Evolutionary conservation across 2,888 invertebrate species (phyloP), one percentile per base, ranked within the genome.

Genomic region (Dicycla oo): DNA sequence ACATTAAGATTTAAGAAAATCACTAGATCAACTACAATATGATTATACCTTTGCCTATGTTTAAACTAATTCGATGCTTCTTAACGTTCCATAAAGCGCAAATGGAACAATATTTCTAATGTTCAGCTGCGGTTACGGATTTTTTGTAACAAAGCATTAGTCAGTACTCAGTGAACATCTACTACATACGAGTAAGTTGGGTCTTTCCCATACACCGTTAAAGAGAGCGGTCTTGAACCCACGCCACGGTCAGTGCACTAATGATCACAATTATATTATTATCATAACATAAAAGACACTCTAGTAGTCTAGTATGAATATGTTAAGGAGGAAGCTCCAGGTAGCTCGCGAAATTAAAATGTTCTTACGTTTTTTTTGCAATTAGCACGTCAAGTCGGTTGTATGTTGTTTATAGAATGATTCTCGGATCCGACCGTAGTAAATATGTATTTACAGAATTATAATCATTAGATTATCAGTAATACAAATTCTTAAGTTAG

Each of bases 191-290:
- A n/a, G n/a, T 49, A 45, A 57, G 45, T 18, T 76, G 71, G 78
- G 76, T 18, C 26, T 81, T 80, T 69, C 82, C 81, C 78, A 66
- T 26, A 58, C 54, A 81, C 82, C 65, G 78, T 77, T 78, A 80
- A 43, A 54, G 34, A 80, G 61, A 62, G 30, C 62, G 78, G 57
- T 69, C 40, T 62, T 65, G 56, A 62, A 69, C 76, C 54, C 67
- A 75, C 64, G 63, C 67, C 26, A 73, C 69, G 72, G 69, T 81
- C 64, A 67, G 30, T 82, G 56, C 69, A 67, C 54, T 69, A 67
- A 47, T 66, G 69, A 80, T 78, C 56, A 80, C 26, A 69, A 11
- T 40, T 51, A 78, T 69, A 51, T 53, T 62, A 69, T 51, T 57
- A 47, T 68, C 6, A 23, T 45, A 66, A 51, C 30, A 7, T 57